Evolutionary conservation across 1,140 invertebrate species (phyloP).

Genomic region (Triops cancriformis): DNA sequence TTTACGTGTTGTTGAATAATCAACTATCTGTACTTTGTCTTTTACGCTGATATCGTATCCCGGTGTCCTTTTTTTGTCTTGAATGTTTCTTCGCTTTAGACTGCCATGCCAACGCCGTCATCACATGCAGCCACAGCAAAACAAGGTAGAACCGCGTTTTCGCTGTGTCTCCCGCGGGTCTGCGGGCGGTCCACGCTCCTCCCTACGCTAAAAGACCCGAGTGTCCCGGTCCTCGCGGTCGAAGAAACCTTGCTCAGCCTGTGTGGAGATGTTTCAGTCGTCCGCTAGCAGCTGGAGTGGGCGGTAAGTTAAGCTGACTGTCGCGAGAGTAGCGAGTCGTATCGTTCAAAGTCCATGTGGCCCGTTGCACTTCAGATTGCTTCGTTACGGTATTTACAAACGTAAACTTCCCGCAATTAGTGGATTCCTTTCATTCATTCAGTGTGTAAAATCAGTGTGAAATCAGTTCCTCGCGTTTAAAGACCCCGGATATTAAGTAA

Average conservation of each 20-base stretch:
- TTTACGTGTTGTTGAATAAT: too few relatives aligned
- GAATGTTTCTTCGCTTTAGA: constrained; percentile 2
- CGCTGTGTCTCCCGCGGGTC: not conserved
- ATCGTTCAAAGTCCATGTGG: not conserved
- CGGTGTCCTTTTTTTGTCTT: not conserved
- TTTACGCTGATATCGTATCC: not conserved
- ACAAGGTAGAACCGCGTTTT: not conserved
- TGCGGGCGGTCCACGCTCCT: not conserved
- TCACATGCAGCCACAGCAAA: not conserved
- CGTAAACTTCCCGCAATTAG: not conserved
- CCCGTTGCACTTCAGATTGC: not conserved
- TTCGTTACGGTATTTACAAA: not conserved
- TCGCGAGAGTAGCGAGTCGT: not conserved
- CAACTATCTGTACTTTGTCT: not conserved
- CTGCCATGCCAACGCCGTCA: constrained; percentile 7
- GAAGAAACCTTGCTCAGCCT: not conserved
- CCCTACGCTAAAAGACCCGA: not conserved
- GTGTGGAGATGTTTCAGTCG: not conserved
- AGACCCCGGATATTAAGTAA: not conserved
- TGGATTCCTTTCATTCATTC: not conserved
- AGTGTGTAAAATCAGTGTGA: not conserved
- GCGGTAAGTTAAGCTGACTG: not conserved
- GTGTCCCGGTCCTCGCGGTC: not conserved
- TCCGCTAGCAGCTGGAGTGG: not conserved
- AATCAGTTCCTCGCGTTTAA: not conserved